Evolutionary conservation across 1,140 invertebrate species (phyloP).

Genomic region (Brachionus koreanus): DNA sequence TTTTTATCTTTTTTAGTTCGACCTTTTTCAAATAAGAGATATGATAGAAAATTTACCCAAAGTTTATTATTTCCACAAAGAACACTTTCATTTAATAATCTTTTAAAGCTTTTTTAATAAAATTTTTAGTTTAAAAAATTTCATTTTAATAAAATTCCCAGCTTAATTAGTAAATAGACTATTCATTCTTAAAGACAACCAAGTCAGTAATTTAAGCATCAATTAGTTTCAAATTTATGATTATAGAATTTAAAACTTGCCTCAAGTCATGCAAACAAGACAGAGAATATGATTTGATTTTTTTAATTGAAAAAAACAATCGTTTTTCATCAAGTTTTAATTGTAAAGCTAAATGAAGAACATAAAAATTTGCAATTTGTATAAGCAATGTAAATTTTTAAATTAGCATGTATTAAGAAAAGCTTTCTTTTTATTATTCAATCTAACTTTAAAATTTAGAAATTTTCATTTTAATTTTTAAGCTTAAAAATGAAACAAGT

Average conservation of each 20-base stretch:
- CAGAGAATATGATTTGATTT: too few relatives aligned
- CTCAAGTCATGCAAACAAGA: too few relatives aligned
- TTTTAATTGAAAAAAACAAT: too few relatives aligned
- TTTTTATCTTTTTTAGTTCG: background rate
- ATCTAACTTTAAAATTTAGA: background rate
- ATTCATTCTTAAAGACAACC: background rate
- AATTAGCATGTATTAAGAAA: background rate
- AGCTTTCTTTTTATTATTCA: background rate
- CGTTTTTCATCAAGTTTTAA: too few relatives aligned
- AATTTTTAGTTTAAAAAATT: background rate
- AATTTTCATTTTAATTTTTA: background rate
- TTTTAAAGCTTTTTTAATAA: background rate
- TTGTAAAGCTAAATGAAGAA: too few relatives aligned
- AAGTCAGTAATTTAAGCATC: too few relatives aligned
- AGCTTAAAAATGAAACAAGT: constrained; percentile 6
- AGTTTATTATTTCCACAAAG: background rate
- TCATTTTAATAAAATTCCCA: background rate
- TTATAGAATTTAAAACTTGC: too few relatives aligned
- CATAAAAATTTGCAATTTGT: too few relatives aligned
- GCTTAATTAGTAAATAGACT: too few relatives aligned
- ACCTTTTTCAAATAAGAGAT: constrained; percentile 36
- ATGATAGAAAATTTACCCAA: background rate
- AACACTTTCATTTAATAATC: constrained; percentile 6
- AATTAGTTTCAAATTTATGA: too few relatives aligned
- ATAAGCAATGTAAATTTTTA: too few relatives aligned